Conservation (phyloP, 1,140 invertebrate genomes). For the Lordiphosa clarofinis region DNA sequence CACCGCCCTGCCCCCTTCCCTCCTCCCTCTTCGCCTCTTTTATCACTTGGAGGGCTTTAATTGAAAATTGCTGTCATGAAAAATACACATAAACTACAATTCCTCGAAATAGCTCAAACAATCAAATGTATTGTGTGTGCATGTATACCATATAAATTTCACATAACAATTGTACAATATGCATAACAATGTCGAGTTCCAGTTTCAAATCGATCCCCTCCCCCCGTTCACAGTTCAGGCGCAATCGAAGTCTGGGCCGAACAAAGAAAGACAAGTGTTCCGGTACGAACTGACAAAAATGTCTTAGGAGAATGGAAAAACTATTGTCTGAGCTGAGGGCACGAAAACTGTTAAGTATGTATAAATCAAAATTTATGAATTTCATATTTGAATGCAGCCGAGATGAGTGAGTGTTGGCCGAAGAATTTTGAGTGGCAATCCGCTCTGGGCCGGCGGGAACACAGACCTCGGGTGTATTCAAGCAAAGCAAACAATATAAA, state of each 20-base stretch:
- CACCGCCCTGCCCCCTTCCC: too few relatives aligned
- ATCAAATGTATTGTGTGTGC: constrained; percentile 35
- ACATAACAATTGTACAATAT: constrained; percentile 70
- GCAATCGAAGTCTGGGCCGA: constrained; percentile 1
- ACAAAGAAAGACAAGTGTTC: constrained; percentile 58
- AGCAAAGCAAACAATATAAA: too few relatives aligned
- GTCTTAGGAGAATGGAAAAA: constrained; percentile 48
- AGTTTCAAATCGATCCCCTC: constrained; percentile 17
- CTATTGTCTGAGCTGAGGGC: constrained; percentile 49
- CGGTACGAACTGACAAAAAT: constrained; percentile 29
- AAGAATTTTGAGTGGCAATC: too few relatives aligned
- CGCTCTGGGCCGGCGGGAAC: too few relatives aligned
- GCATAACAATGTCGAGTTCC: constrained; percentile 69
- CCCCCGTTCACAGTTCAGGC: neutral
- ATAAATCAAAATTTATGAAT: constrained; percentile 68
- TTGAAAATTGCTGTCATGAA: constrained; percentile 71
- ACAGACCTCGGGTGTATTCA: constrained; percentile 7
- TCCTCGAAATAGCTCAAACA: constrained; percentile 62
- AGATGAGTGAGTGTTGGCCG: too few relatives aligned
- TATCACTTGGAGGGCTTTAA: constrained; percentile 34
- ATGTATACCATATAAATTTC: constrained; percentile 44
- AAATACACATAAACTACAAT: constrained; percentile 53
- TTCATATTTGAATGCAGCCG: constrained; percentile 21
- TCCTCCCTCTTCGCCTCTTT: neutral
- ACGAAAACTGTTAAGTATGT: constrained; percentile 17